Evolutionary conservation across 2,888 invertebrate species (phyloP).

Genomic region (Platycnemis pennipes): DNA sequence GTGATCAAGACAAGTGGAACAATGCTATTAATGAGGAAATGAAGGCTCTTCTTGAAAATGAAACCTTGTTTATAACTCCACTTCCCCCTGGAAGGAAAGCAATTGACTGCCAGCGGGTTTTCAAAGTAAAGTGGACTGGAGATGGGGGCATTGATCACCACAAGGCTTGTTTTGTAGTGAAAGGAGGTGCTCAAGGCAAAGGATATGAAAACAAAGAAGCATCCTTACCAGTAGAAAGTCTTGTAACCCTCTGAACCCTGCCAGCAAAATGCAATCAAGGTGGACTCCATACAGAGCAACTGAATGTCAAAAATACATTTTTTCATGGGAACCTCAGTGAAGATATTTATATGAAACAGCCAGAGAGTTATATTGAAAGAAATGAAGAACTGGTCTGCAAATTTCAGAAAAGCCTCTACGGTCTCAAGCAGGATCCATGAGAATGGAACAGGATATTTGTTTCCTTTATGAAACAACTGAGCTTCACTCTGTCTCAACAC

Average conservation of each 20-base stretch:
- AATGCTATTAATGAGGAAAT: neutral
- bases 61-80: neutral
- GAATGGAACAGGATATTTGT: neutral
- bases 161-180: neutral
- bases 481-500: too few relatives aligned
- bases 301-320: neutral
- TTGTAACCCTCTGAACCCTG: neutral
- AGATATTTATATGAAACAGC: neutral
- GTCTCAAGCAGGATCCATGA: neutral
- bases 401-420: neutral
- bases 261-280: neutral
- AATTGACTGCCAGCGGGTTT: too few relatives aligned
- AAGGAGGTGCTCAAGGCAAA: neutral
- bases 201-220: neutral
- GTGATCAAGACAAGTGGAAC: neutral
- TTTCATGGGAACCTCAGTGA: too few relatives aligned
- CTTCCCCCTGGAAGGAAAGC: too few relatives aligned
- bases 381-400: neutral
- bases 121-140: neutral
- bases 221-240: neutral
- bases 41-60: neutral
- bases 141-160: neutral
- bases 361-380: neutral
- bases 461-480: too few relatives aligned
- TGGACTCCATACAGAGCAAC: neutral